Evolutionary conservation across 2,888 invertebrate species (phyloP).

Genomic region (Lepidochrysops patricia): DNA sequence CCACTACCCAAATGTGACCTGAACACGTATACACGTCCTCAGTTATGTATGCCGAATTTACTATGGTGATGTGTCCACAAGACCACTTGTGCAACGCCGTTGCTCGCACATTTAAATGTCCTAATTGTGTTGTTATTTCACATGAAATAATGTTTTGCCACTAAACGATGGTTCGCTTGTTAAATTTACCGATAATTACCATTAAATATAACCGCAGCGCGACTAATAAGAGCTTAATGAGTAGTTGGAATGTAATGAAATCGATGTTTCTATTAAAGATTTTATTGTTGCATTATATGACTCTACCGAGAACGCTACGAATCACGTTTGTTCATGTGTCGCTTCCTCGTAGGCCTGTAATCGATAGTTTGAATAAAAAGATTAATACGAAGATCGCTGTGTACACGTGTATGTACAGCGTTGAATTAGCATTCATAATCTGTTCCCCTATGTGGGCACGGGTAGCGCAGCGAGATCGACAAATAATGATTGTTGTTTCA

Average conservation of each 20-base stretch:
- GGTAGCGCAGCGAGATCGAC: slow-evolving; percentile 30
- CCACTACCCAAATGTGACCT: slow-evolving; percentile 71
- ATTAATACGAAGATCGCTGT: background rate
- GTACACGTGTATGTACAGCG: slow-evolving; percentile 8
- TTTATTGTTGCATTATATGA: background rate
- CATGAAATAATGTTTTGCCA: background rate
- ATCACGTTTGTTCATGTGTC: background rate
- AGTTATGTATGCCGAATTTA: slow-evolving; percentile 37
- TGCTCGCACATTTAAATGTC: background rate
- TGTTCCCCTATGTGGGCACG: slow-evolving; percentile 20
- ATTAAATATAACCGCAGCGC: background rate
- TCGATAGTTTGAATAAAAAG: background rate
- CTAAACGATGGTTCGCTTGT: background rate
- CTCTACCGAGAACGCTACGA: background rate
- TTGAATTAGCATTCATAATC: slow-evolving; percentile 16
- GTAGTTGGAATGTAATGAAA: background rate
- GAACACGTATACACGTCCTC: slow-evolving; percentile 63
- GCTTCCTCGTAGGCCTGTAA: background rate
- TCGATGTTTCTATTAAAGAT: background rate
- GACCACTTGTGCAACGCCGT: background rate
- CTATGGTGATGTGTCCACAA: slow-evolving; percentile 19
- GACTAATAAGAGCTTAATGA: background rate
- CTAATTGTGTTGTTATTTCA: background rate
- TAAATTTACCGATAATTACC: background rate
- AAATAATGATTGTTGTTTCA: slow-evolving; percentile 47